Evolutionary conservation across 2,888 invertebrate genomes (phyloP), one percentile per base, ranked within the genome.

Genomic region (Philhelius pedissequus): DNA sequence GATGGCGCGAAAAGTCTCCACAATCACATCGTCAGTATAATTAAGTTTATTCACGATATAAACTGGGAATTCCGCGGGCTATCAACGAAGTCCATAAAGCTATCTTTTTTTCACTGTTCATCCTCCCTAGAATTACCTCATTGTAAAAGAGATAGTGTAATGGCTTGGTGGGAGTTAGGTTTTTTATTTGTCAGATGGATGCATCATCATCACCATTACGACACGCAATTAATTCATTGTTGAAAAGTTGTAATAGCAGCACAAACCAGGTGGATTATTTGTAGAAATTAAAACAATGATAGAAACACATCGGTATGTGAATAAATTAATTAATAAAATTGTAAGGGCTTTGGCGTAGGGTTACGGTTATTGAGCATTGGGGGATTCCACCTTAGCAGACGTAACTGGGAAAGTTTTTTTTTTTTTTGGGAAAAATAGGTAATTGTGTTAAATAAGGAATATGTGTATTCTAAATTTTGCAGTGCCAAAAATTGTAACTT

Each of bases 1-100:
- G 60, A 71, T 48, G 32, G 52, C 22, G 15, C 43, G n/a, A 52
- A 74, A 45, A 52, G 77, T 58, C 54, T 40, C 69, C 66, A 38
- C 58, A n/a, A 6, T 52, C 15, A 18, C 20, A 13, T 22, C 48
- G 18, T 64, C 66, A 11, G 45, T 73, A n/a, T n/a, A 82, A 82
- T 82, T 82, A 82, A 82, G 66, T 77, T 73, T 82, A 18, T 82
- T 73, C 82, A 83, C 83, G 74, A 68, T 84, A 80, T 75, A 35
- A 75, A 74, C 70, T 84, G 84, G 84, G 80, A 84, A 76, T 71
- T 84, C 84, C 84, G 66, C 75, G 45, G 75, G 84, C 66, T 50
- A 71, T 76, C 66, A 70, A 30, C 43, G 48, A 18, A 62, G 25
- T 62, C 43, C 35, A 43, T 40, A 62, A 27, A 43, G 27, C 56